A percentile compares a stretch with the other conserved stretches of the same genome.
Conservation (phyloP, 2,888 invertebrate genomes). For the Drosophila borealis region DNA sequence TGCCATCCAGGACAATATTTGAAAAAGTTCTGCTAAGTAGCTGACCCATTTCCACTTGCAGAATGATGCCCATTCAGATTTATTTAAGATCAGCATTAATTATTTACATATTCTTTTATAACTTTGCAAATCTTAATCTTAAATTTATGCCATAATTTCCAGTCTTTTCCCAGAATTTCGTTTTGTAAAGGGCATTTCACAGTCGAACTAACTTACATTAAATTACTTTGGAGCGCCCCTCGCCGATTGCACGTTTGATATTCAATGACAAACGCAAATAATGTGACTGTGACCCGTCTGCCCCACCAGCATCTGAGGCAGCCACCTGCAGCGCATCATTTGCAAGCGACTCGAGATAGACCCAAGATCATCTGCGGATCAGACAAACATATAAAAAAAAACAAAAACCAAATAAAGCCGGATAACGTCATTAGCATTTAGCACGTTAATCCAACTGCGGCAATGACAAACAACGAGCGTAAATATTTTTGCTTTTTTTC, state of each 20-base stretch:
- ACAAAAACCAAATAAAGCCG: conserved; percentile 1
- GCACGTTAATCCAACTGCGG: conserved; percentile 42
- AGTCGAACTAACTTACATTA: conserved; percentile 1
- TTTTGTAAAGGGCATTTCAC: conserved; percentile 2
- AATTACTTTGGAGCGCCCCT: neutral
- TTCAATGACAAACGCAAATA: conserved; percentile 68
- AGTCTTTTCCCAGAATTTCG: too few species aligned
- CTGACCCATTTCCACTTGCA: too few species aligned
- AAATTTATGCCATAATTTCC: too few species aligned
- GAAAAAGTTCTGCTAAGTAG: too few species aligned
- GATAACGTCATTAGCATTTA: conserved; percentile 54
- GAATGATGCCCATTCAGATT: too few species aligned
- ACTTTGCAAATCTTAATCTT: too few species aligned
- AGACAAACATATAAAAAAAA: neutral
- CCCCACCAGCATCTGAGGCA: conserved; percentile 10
- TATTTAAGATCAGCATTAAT: too few species aligned
- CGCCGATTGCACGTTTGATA: conserved; percentile 40
- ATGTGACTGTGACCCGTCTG: conserved; percentile 42
- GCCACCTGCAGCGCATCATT: conserved; percentile 59
- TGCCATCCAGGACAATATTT: too few species aligned
- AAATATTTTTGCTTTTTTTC: conserved; percentile 33
- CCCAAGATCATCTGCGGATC: conserved; percentile 36
- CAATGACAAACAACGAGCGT: conserved; percentile 44
- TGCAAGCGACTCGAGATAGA: conserved; percentile 27
- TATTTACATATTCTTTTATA: too few species aligned